Conservation (phyloP, 2,888 invertebrate species). For the Dicranocentrus wangi region DNA sequence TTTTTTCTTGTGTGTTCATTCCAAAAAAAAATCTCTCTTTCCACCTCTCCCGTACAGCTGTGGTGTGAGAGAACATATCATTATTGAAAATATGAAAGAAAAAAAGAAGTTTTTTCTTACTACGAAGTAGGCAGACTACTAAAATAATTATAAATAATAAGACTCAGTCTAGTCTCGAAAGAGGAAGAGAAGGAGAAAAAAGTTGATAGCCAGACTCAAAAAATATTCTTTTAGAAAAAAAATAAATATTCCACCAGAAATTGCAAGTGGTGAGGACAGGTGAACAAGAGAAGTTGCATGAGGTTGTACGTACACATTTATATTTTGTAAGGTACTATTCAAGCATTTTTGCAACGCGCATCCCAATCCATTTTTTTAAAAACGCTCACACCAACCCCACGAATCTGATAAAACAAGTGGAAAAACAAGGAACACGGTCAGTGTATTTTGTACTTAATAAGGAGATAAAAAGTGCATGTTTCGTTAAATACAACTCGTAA, state of each 20-base stretch:
- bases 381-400: neutral
- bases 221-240: slow-evolving; percentile 10
- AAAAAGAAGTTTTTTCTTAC: neutral
- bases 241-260: too few species aligned
- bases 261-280: neutral
- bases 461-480: slow-evolving; percentile 8
- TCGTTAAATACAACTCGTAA: neutral
- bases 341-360: neutral
- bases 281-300: slow-evolving; percentile 1
- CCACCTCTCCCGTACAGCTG: neutral
- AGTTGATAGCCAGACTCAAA: slow-evolving; percentile 11
- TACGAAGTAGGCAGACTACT: slow-evolving; percentile 14
- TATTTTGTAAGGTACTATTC: too few species aligned
- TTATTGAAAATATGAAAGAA: slow-evolving; percentile 5
- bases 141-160: slow-evolving; percentile 51
- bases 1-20: neutral
- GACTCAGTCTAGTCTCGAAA: neutral
- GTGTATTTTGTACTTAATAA: neutral
- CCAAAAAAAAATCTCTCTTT: neutral
- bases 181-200: slow-evolving; percentile 14
- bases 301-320: too few species aligned
- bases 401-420: neutral
- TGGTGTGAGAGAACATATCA: slow-evolving; percentile 10
- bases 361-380: neutral
- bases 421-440: neutral